Evolutionary conservation across 2,113 vertebrate species (phyloP).

Genomic region (Panthera leo): DNA sequence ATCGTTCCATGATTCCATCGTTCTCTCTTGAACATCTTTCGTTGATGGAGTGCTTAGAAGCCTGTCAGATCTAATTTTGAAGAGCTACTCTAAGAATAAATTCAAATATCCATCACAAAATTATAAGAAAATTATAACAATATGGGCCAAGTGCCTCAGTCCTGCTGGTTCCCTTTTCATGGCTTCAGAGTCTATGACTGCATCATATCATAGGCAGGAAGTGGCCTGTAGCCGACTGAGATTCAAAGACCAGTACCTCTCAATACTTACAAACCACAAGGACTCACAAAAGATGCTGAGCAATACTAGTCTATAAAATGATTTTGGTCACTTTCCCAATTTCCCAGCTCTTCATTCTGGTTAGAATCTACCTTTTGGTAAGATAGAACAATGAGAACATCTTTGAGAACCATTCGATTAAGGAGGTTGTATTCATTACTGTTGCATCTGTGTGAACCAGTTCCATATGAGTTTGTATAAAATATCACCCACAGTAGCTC

Average conservation of each 20-base stretch:
- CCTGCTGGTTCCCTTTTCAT: neutral
- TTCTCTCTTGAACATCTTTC: neutral
- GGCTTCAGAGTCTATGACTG: neutral
- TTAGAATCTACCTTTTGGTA: neutral
- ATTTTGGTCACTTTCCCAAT: neutral
- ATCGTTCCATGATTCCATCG: neutral
- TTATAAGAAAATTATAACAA: neutral
- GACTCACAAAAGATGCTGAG: neutral
- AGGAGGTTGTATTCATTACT: neutral
- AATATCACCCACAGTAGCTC: neutral
- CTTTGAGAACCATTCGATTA: neutral
- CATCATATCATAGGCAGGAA: neutral
- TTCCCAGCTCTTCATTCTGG: neutral
- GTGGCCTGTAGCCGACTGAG: neutral
- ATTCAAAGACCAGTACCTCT: neutral
- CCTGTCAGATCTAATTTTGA: neutral
- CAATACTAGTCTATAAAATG: neutral
- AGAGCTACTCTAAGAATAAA: neutral
- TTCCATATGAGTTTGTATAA: neutral
- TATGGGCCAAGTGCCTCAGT: neutral
- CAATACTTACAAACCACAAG: neutral
- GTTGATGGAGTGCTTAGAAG: neutral
- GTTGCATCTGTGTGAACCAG: neutral
- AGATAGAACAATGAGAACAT: neutral
- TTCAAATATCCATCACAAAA: neutral